phyloP scores from a whole-genome alignment of 2,888 invertebrate species.

The Erannis defoliaria region DNA sequence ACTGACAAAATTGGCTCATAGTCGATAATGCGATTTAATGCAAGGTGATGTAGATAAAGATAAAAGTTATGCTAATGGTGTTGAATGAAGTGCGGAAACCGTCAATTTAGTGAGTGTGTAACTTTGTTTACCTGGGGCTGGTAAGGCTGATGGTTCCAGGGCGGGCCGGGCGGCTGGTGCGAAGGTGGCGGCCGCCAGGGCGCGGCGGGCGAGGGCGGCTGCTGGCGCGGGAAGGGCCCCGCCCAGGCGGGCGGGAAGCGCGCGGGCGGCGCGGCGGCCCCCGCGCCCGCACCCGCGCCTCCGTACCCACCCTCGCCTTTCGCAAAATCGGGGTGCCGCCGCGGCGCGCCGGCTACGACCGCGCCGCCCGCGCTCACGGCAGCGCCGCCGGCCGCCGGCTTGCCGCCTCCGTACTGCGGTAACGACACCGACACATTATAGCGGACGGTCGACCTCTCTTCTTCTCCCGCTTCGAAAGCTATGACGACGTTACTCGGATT shows the following conservation, averaged over 20 bases:
- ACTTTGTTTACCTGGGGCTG: conserved; percentile 60
- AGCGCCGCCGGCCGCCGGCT: conserved; percentile 72
- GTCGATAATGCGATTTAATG: no score
- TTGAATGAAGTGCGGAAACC: no score
- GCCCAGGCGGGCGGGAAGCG: conserved; percentile 64
- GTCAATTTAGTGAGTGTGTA: no score
- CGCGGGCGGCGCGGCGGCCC: conserved; percentile 55
- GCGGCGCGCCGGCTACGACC: conserved; percentile 84
- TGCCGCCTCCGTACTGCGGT: conserved; percentile 74
- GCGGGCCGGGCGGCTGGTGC: conserved; percentile 57
- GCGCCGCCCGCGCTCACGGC: conserved; percentile 73
- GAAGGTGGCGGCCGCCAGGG: conserved; percentile 67
- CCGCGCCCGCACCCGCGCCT: conserved; percentile 49
- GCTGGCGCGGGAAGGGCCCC: conserved; percentile 68
- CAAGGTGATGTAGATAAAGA: no score
- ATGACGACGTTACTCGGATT: neutral
- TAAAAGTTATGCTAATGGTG: no score
- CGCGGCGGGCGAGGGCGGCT: conserved; percentile 66
- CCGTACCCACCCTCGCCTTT: conserved; percentile 54
- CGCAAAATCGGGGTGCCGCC: conserved; percentile 67
- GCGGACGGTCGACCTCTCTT: neutral
- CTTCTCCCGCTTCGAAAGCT: conserved; percentile 5
- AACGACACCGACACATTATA: conserved; percentile 6
- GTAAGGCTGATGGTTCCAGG: conserved; percentile 76
- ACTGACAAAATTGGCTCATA: no score